A percentile compares a stretch with the other conserved stretches of the same genome.
These are phyloP conservation scores for Nestor notabilis DNA, from an alignment of 2,113 vertebrate species.

Conservation along the genomic window DNA sequence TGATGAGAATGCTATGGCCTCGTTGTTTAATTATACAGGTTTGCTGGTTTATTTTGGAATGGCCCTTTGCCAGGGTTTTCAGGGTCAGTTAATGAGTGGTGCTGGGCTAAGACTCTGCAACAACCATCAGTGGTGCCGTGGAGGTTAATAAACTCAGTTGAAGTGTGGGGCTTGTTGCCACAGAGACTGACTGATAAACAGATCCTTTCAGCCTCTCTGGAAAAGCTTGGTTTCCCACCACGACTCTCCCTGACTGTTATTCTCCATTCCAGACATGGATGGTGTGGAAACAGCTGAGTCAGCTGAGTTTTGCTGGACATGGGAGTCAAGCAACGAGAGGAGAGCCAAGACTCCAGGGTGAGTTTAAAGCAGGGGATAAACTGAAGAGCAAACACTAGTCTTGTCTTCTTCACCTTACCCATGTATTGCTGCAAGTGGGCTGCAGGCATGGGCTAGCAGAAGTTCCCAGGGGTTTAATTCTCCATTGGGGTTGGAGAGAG, in stretches of 20 bases:
- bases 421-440: rapidly evolving
- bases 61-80: background rate
- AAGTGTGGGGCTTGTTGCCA: background rate
- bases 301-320: background rate
- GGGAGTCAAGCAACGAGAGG: background rate
- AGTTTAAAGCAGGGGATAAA: background rate
- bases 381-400: background rate
- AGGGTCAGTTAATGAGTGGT: background rate
- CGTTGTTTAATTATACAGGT: background rate
- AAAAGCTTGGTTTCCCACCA: background rate
- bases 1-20: background rate
- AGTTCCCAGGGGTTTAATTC: background rate
- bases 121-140: background rate
- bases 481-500: background rate
- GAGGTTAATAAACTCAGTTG: background rate
- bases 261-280: background rate
- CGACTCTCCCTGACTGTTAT: rapidly evolving
- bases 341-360: background rate
- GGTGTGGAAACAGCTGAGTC: background rate
- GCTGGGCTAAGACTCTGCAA: background rate
- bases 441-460: too few relatives aligned
- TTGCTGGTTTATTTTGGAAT: background rate
- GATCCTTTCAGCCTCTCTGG: background rate
- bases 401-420: background rate
- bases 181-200: background rate